Evolutionary conservation across 1,140 invertebrate genomes (phyloP).

Genomic region (Leptinotarsa texana): DNA sequence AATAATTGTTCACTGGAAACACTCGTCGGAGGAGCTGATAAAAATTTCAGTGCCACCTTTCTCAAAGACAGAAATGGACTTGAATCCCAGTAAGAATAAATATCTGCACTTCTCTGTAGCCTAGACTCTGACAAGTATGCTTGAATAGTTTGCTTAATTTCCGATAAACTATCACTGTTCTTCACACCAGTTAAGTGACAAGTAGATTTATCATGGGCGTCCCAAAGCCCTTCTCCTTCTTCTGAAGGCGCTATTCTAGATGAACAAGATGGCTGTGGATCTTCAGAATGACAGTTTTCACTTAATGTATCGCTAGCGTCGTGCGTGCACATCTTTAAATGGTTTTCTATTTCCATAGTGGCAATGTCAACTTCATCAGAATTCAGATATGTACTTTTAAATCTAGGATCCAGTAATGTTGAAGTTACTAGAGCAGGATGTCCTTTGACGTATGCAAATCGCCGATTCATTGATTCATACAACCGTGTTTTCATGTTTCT

Average conservation of each 20-base stretch:
- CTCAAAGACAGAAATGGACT: background rate
- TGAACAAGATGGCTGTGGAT: conserved; percentile 7
- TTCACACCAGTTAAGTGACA: background rate
- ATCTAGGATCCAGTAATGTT: background rate
- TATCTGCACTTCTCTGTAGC: background rate
- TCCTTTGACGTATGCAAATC: background rate
- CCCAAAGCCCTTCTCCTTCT: background rate
- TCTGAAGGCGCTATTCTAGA: background rate
- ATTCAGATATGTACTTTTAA: background rate
- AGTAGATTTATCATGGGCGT: background rate
- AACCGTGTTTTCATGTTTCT: background rate
- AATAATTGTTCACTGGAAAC: background rate
- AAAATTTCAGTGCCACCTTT: background rate
- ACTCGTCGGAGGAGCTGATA: background rate
- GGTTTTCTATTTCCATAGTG: background rate
- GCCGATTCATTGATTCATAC: background rate
- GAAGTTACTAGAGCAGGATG: background rate
- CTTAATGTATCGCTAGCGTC: background rate
- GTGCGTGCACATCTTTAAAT: too few relatives aligned
- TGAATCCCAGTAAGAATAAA: background rate
- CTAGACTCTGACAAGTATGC: too few relatives aligned
- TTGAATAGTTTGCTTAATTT: too few relatives aligned
- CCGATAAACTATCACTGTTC: too few relatives aligned
- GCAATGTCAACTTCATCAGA: background rate
- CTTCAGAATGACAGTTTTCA: background rate